These are phyloP conservation scores for Dasysyrphus albostriatus DNA, from an alignment of 2,888 invertebrate genomes.

Conservation along the genomic window DNA sequence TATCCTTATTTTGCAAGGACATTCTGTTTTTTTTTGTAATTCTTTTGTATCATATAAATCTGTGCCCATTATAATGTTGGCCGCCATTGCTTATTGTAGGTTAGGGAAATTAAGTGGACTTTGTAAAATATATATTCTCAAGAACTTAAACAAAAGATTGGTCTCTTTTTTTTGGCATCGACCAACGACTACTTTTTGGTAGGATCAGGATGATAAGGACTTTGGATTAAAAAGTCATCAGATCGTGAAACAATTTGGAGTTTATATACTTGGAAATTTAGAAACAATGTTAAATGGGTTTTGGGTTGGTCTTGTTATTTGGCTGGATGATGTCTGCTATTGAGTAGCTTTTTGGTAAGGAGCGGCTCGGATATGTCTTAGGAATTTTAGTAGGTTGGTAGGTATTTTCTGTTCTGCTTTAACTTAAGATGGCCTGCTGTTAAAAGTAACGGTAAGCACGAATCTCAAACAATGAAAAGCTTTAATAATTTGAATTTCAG, in stretches of 20 bases:
- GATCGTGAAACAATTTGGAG: background rate
- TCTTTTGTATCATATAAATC: conserved; percentile 47
- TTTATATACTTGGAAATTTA: background rate
- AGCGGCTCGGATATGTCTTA: too few species aligned
- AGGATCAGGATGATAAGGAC: background rate
- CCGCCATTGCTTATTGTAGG: conserved; percentile 46
- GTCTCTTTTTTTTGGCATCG: conserved; percentile 15
- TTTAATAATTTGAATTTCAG: too few species aligned
- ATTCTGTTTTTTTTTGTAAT: conserved; percentile 41
- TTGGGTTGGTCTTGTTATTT: background rate
- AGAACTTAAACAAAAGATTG: conserved; percentile 33
- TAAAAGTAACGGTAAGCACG: too few species aligned
- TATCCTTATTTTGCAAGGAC: conserved; percentile 67
- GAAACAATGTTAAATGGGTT: too few species aligned
- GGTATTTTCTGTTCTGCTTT: too few species aligned
- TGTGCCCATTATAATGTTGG: conserved; percentile 39
- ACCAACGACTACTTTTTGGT: background rate
- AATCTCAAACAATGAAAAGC: too few species aligned
- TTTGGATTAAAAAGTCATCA: conserved; percentile 5
- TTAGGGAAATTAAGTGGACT: conserved; percentile 51
- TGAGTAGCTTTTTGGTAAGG: too few species aligned
- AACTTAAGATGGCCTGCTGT: too few species aligned
- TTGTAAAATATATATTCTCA: conserved; percentile 55
- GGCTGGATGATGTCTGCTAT: background rate
- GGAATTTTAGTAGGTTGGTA: too few species aligned